Base-by-base conservation (phyloP, 2,888 invertebrate genomes). In the Drosophila imparisetae region DNA sequence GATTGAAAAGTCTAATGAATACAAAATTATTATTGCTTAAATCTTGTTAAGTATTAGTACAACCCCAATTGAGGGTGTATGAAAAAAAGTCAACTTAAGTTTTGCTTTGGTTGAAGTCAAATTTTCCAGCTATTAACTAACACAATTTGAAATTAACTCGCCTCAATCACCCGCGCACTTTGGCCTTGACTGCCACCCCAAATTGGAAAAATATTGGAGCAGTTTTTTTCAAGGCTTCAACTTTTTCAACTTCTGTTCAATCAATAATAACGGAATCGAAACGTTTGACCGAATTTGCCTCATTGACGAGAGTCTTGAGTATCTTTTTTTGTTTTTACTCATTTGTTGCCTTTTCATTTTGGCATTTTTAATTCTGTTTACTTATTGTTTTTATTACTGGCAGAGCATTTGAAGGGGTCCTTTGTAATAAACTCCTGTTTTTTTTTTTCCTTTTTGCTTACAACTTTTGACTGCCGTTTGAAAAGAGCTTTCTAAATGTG, bases 301-400 rank as follows among this genome's bases (percentile, higher is more conserved):
- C 60, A 80, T 72, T 80, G 74, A 66, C 70, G 72, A 64, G 66
- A 84, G 78, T 75, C 61, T 76, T 58, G 62, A 82, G 67, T 61
- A 62, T 64, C 48, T 45, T 54, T 55, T 55, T 60, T 42, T 69
- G 36, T 62, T 70, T 64, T 34, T 29, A 59, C 48, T 59, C 24
- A 34, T 64, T 66, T 75, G 81, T 72, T 67, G 45, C 52, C 50
- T 50, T 80, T 70, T 72, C 62, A 70, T 68, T 27, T 73, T 85
- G 48, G 57, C 57, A 70, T 79, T 85, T 65, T 66, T 48, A 63
- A 67, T 88, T 85, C 72, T 81, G 89, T 78, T 78, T 89, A 78
- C 66, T 52, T 63, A 40, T 57, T 38, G 34, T 34, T 66, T 72
- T 67, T 54, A 38, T 29, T 59, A 49, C 55, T 53, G n/a, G 21